A percentile compares a stretch with the other conserved stretches of the same genome.
Evolutionary conservation across 2,797 vertebrate genomes (phyloP).

Genomic region (Aplochiton taeniatus): DNA sequence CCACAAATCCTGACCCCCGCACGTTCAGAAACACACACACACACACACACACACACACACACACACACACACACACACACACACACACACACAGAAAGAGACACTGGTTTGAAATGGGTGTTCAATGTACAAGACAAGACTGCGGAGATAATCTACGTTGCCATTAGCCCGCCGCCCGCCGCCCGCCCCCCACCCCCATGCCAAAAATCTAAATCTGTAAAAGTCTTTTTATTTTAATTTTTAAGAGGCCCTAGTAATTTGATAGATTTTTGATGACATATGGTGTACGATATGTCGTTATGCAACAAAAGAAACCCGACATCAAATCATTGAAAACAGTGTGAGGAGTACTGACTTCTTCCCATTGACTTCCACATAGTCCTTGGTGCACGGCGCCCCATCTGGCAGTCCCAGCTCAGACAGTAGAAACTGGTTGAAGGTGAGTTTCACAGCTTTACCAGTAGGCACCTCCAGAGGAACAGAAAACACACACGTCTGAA

Average conservation of each 20-base stretch:
- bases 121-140: too few relatives aligned
- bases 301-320: too few relatives aligned
- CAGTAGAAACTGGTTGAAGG: constrained; percentile 84
- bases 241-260: too few relatives aligned
- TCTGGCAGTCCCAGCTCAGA: constrained; percentile 56
- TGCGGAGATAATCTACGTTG: too few relatives aligned
- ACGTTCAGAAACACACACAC: constrained; percentile 6
- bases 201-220: too few relatives aligned
- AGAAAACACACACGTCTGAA: neutral
- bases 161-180: too few relatives aligned
- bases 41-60: constrained; percentile 5
- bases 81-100: neutral
- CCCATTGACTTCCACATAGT: constrained; percentile 82
- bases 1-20: constrained; percentile 81
- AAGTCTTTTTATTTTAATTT: too few relatives aligned
- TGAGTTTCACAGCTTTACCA: constrained; percentile 79
- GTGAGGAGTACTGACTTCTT: constrained; percentile 72
- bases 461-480: constrained; percentile 76
- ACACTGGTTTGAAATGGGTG: neutral
- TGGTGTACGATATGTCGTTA: too few relatives aligned
- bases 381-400: constrained; percentile 73
- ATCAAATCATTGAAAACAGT: too few relatives aligned
- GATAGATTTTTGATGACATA: too few relatives aligned
- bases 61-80: neutral
- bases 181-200: too few relatives aligned